Evolutionary conservation across 2,888 invertebrate species (phyloP), one percentile per base, ranked within the genome.

Genomic region (Trichogramma evanescens): DNA sequence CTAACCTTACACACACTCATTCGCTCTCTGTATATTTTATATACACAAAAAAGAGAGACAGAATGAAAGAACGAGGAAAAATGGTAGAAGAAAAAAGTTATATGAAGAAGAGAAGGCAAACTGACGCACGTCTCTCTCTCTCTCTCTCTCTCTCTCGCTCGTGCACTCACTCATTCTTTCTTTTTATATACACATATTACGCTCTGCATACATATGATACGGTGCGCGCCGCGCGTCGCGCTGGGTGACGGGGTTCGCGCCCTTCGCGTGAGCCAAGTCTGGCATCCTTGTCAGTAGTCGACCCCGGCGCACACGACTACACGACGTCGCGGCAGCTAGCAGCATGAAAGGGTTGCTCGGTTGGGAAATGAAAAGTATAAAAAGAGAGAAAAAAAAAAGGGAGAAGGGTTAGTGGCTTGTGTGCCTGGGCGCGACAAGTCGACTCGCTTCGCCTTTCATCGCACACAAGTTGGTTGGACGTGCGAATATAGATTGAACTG

Each of bases 401-500:
- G 54, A 56, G 65, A 58, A 64, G 62, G 26, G 26, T 26, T 26
- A 26, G 26, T 26, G 26, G 26, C 26, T 26, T 26, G 26, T 26
- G 26, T 26, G 26, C 26, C 26, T 26, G 26, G 26, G 73, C 76
- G 76, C 74, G 73, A 45, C 50, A 46, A 50, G 45, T 58, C 13
- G 26, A 41, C 39, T 52, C 26, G 42, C 50, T 42, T 13, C 49
- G 6, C 41, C 13, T 26, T 8, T 6, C n/a, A 45, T 46, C 10
- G 3, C 26, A 3, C 26, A 26, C 26, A 26, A 26, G 26, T 26
- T 76, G 76, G 76, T 76, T 76, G 74, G 76, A 75, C 76, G 77
- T 75, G 76, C 77, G 77, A 77, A 77, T 77, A 77, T 77, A 77
- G 76, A 77, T 77, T 77, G 76, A 75, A 74, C 76, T 75, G 77